These are phyloP conservation scores for Portunus trituberculatus DNA, from an alignment of 1,140 invertebrate species.

Conservation along the genomic window DNA sequence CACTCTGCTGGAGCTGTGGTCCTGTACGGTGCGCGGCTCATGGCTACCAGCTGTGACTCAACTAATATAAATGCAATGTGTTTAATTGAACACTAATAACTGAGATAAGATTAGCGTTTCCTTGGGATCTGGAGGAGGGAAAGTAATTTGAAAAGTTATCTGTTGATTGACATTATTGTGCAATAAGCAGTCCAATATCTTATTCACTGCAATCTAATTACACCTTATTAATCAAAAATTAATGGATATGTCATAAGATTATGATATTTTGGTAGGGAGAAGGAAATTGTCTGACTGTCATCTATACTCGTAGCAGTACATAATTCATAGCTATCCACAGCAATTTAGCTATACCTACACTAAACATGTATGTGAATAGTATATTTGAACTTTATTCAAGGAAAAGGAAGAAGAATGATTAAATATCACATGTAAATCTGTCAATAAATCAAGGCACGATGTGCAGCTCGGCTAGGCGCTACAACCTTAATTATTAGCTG, in stretches of 20 bases:
- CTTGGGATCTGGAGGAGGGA: not conserved
- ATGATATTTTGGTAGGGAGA: not conserved
- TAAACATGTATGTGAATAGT: not conserved
- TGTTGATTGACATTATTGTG: not conserved
- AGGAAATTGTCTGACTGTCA: not conserved
- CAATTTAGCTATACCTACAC: not conserved
- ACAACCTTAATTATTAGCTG: not conserved
- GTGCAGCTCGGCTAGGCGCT: not conserved
- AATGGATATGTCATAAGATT: not conserved
- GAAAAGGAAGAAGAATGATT: not conserved
- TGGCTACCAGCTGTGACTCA: not conserved
- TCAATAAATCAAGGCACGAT: not conserved
- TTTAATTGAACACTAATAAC: not conserved
- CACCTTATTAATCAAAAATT: not conserved
- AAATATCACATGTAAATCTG: not conserved
- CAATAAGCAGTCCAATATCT: not conserved
- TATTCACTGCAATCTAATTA: not conserved
- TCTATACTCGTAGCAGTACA: not conserved
- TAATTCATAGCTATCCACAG: not conserved
- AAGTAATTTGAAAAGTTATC: not conserved
- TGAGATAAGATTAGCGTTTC: not conserved
- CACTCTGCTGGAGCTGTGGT: conserved; percentile 33
- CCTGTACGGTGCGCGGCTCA: conserved; percentile 30
- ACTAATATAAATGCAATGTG: not conserved
- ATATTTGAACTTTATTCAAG: not conserved